These are phyloP conservation scores for Drosophila sulfurigaster DNA, from an alignment of 1,140 invertebrate genomes.

Conservation along the genomic window DNA sequence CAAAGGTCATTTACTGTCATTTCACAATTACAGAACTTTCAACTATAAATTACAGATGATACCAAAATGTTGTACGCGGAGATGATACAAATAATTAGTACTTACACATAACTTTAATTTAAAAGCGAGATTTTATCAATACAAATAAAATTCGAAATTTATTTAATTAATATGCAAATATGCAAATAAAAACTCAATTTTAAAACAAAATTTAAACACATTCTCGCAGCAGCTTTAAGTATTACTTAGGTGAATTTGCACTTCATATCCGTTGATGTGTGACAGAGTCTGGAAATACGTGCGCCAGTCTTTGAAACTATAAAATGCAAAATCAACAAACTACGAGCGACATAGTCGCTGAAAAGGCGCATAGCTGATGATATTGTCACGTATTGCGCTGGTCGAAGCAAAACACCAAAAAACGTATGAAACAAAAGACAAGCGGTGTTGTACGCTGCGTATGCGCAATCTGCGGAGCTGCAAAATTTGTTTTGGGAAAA, in stretches of 20 bases:
- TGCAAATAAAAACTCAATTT: background rate
- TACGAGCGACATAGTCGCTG: background rate
- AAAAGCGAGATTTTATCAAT: too few species aligned
- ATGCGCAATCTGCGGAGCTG: slow-evolving; percentile 60
- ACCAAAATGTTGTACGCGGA: too few species aligned
- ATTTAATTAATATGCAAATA: background rate
- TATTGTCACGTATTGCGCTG: slow-evolving; percentile 70
- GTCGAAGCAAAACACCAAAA: slow-evolving; percentile 3
- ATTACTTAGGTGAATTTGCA: background rate
- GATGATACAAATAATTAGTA: background rate
- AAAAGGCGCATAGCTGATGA: slow-evolving; percentile 56
- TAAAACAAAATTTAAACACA: background rate
- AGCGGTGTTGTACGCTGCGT: slow-evolving; percentile 50
- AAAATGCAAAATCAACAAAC: slow-evolving; percentile 66
- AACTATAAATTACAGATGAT: too few species aligned
- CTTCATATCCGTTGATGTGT: slow-evolving; percentile 17
- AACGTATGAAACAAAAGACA: background rate
- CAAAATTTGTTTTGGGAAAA: slow-evolving; percentile 48
- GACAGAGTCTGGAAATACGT: slow-evolving; percentile 26
- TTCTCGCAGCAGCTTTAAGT: background rate
- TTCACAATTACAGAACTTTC: background rate
- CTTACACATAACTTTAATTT: background rate
- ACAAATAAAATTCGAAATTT: background rate
- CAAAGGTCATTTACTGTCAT: slow-evolving; percentile 17
- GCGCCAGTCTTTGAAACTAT: slow-evolving; percentile 19